Evolutionary conservation across 2,888 invertebrate genomes (phyloP).

Genomic region (Phragmatobia fuliginosa): DNA sequence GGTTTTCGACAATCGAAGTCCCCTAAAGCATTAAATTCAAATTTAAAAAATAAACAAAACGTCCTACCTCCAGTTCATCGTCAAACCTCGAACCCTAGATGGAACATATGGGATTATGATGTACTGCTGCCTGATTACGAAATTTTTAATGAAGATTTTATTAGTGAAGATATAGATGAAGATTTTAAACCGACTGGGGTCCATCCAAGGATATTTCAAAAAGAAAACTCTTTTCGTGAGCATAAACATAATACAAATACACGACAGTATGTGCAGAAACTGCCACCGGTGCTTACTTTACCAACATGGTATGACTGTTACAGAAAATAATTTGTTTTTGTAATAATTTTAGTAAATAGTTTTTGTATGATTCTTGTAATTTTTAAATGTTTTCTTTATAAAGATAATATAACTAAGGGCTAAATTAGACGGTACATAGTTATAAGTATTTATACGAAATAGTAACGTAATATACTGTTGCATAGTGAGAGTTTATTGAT

Average conservation of each 20-base stretch:
- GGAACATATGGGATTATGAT: conserved; percentile 14
- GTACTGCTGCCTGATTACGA: neutral
- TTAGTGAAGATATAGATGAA: neutral
- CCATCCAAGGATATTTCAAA: neutral
- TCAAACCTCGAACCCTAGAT: conserved; percentile 5
- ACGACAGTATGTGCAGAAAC: conserved; percentile 31
- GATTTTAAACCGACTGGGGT: neutral
- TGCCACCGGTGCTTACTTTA: conserved; percentile 62
- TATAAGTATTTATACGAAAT: too few species aligned
- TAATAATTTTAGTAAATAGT: too few species aligned
- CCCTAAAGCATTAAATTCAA: neutral
- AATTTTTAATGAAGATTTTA: neutral
- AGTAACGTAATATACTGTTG: too few species aligned
- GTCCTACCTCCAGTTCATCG: conserved; percentile 2
- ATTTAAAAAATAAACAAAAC: conserved; percentile 5
- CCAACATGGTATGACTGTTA: conserved; percentile 67
- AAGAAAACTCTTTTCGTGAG: neutral
- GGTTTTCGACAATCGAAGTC: conserved; percentile 1
- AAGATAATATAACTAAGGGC: too few species aligned
- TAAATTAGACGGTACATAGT: too few species aligned
- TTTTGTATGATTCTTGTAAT: too few species aligned
- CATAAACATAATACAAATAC: neutral
- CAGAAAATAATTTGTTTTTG: conserved; percentile 51
- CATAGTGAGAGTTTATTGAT: too few species aligned
- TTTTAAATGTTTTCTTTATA: too few species aligned